Base-by-base conservation (phyloP, 2,888 invertebrate species). In the Orthosia gothica region DNA sequence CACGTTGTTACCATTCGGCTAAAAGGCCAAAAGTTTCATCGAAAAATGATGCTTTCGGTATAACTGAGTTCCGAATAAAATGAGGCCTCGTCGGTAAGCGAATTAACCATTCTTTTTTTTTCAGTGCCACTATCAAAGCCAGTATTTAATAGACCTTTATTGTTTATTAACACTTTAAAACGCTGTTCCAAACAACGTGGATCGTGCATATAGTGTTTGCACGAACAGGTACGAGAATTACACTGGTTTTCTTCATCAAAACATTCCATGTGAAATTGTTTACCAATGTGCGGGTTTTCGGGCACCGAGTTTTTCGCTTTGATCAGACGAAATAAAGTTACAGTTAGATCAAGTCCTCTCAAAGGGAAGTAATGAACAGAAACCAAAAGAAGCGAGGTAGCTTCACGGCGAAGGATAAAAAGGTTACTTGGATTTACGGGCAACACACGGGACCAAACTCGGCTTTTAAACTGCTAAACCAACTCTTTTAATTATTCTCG, bases 401-500 rank as follows among this genome's bases (percentile, higher is more conserved):
- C 74, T 76, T 71, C 64, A 67, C 70, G 70, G 84, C 70, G 82
- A 78, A 79, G 85, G 88, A 87, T 89, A 89, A 88, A 88, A 83
- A 88, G 85, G 85, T 89, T 88, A 87, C 82, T 74, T 78, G 74
- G 74, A 81, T 84, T 87, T 83, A 81, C 70, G 64, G 77, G 73
- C 82, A 88, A 87, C 89, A 89, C 79, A 89, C 87, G 86, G 81
- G 81, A 82, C 80, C 85, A 68, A 86, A 88, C 88, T 89, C 89
- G 81, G 90, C 91, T 92, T 91, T 89, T 83, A 88, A 92, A 91
- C 90, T 86, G 88, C 74, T 86, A 84, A 87, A 87, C 85, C 75
- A 75, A 92, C 92, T 93, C 92, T 93, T 93, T 93, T 93, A 93
- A 93, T 93, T 93, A 93, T 91, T 91, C 92, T 85, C 79, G 86